These are phyloP conservation scores for Pomatostomus ruficeps DNA, from an alignment of 2,113 vertebrate genomes.

Conservation along the genomic window DNA sequence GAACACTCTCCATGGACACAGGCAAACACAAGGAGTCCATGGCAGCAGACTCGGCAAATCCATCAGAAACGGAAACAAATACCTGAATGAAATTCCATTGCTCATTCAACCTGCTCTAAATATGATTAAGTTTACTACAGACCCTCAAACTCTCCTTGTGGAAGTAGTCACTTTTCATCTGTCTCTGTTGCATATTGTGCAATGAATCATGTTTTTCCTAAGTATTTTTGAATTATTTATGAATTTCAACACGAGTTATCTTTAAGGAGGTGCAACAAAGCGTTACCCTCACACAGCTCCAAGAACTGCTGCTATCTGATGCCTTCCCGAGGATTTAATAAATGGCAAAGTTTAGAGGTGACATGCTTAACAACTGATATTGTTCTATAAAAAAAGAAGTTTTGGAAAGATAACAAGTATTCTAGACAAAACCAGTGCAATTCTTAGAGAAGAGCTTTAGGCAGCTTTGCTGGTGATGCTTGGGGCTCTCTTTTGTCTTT, in stretches of 20 bases:
- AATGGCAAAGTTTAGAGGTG: not conserved
- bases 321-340: not conserved
- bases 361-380: not conserved
- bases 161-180: not conserved
- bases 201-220: not conserved
- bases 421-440: not conserved
- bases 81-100: not conserved
- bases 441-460: not conserved
- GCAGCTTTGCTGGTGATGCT: not conserved
- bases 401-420: not conserved
- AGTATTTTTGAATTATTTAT: constrained; percentile 15
- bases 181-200: not conserved
- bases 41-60: not conserved
- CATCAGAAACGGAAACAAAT: not conserved
- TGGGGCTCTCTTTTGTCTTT: not conserved
- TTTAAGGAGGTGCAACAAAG: not conserved
- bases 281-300: not conserved
- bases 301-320: not conserved
- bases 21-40: not conserved
- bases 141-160: not conserved
- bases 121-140: not conserved
- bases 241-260: not conserved
- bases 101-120: not conserved
- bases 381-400: not conserved
- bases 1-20: not conserved